Evolutionary conservation across 2,888 invertebrate genomes (phyloP), one percentile per base, ranked within the genome.

Genomic region (Leucozona laternaria): DNA sequence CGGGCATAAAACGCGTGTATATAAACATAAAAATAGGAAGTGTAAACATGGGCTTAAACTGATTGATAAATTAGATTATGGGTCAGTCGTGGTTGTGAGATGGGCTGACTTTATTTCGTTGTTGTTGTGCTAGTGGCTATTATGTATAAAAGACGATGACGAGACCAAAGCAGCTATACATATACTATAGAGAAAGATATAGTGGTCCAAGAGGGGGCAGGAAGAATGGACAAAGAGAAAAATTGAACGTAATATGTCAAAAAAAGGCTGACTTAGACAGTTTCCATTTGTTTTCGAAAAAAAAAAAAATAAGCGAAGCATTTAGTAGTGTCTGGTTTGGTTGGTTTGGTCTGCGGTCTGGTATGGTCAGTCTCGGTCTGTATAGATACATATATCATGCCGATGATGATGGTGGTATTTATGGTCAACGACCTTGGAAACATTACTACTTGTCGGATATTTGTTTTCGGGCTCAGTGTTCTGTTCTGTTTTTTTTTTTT

Each of bases 1-100:
- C 73, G 79, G 55, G 31, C 48, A 66, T 48, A 31, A 66, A 17
- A 60, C 55, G 72, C 57, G 68, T 68, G 40, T 58, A 50, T 70
- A 68, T 77, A n/a, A n/a, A 62, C 50, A 34, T 53, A 72, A 76
- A 86, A 73, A 86, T 82, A 82, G 82, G 82, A 86, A 86, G 86
- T 86, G 86, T 82, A 86, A 82, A 82, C 86, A 86, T 86, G 86
- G 86, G 71, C 82, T 86, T 86, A 86, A 86, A 86, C 86, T 86
- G 86, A 86, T 86, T 86, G 86, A 86, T 86, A 86, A 86, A 86
- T 86, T 86, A 86, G 82, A 86, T 86, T 86, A 82, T 86, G 86
- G 86, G 86, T 86, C 86, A 82, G 86, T 64, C 78, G 55, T 45
- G 40, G 71, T 77, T 43, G 60, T 75, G 68, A 58, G 71, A 76